Percentiles rank a stretch among this genome's conserved stretches.
Conservation (phyloP, 2,113 vertebrate species). For the Hippocampus abdominalis region DNA sequence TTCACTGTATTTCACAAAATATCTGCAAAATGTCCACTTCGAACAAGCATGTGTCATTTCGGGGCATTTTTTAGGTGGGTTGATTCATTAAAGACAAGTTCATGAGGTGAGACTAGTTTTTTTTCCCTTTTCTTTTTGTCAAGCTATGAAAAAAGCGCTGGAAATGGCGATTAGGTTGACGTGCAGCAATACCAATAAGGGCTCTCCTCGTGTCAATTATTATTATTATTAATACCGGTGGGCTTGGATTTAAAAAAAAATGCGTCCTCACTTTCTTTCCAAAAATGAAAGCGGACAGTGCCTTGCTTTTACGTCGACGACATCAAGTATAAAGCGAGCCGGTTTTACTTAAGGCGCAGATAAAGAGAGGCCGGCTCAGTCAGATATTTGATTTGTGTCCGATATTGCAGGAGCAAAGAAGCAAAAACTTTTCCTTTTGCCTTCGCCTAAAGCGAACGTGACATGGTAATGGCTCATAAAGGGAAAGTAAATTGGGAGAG, state of each 20-base stretch:
- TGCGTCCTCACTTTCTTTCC: constrained; percentile 14
- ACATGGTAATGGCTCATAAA: constrained; percentile 55
- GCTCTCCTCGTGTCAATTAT: not conserved
- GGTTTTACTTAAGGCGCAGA: constrained; percentile 15
- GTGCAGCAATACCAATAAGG: no score
- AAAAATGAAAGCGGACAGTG: constrained; percentile 24
- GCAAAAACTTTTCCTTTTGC: constrained; percentile 31
- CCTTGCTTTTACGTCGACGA: not conserved
- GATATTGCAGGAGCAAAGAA: constrained; percentile 26
- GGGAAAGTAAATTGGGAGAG: constrained; percentile 46
- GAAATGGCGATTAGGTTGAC: not conserved
- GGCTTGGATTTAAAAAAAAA: not conserved
- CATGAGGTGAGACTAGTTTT: no score
- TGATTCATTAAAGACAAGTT: not conserved
- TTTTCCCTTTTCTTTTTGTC: not conserved
- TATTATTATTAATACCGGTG: not conserved
- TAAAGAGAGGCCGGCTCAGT: constrained; percentile 9
- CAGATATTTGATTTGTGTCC: constrained; percentile 47
- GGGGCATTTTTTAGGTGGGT: no score
- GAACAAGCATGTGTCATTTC: not conserved
- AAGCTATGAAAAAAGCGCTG: not conserved
- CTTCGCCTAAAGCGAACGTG: constrained; percentile 26
- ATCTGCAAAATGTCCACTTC: not conserved
- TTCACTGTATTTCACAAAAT: no score
- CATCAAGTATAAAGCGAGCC: not conserved